These are phyloP conservation scores for Cremastobaeus sp. DNA, from an alignment of 2,888 invertebrate species.

Conservation along the genomic window DNA sequence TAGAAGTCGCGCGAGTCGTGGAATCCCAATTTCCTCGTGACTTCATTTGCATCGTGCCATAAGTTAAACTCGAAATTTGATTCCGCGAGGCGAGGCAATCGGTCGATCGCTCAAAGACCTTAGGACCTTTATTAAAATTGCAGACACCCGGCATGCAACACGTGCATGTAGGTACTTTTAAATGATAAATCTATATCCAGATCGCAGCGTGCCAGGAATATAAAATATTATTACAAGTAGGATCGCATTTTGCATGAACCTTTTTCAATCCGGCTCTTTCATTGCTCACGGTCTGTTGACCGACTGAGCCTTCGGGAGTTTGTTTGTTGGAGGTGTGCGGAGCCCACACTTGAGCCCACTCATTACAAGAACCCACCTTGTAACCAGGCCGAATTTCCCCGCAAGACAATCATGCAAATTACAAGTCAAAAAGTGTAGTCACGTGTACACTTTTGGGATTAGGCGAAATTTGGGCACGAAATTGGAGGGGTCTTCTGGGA, in stretches of 20 bases:
- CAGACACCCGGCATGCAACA: conserved; percentile 61
- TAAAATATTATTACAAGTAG: conserved; percentile 38
- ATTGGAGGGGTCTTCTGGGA: conserved; percentile 2
- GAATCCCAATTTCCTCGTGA: conserved; percentile 55
- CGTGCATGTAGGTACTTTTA: conserved; percentile 60
- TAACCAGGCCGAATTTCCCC: too few species aligned
- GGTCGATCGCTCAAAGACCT: conserved; percentile 49
- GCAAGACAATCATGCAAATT: conserved; percentile 17
- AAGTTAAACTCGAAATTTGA: conserved; percentile 57
- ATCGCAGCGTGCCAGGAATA: conserved; percentile 53
- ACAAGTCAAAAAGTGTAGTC: conserved; percentile 8
- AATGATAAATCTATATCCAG: conserved; percentile 62
- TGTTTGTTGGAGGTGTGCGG: too few species aligned
- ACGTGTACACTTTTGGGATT: conserved; percentile 16
- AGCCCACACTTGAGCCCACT: too few species aligned
- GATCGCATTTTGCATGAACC: neutral
- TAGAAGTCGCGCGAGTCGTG: conserved; percentile 6
- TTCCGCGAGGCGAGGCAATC: conserved; percentile 27
- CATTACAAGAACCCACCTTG: too few species aligned
- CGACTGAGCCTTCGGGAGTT: too few species aligned
- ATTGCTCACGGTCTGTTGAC: too few species aligned
- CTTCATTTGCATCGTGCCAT: conserved; percentile 59
- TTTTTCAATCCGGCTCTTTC: neutral
- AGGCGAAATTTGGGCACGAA: conserved; percentile 10
- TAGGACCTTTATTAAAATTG: conserved; percentile 62